Base-by-base conservation (phyloP, 2,797 vertebrate species). In the Tamandua tetradactyla region DNA sequence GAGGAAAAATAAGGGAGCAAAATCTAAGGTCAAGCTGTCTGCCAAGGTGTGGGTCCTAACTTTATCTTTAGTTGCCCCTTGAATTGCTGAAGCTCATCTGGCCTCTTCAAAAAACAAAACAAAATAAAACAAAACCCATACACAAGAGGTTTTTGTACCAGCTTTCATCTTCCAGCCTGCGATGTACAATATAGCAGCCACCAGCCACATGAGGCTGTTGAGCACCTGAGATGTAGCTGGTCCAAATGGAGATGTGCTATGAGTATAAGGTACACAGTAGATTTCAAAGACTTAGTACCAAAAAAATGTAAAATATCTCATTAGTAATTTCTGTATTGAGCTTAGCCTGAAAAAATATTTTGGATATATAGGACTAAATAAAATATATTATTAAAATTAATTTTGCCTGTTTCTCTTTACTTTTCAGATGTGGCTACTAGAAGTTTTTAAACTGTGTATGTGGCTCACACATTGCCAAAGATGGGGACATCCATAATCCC, bases 381-480 rank as follows among this genome's bases (percentile, higher is more conserved):
- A n/a, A 85, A 96, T 96, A 83, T 76, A 93, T 82, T 78, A 93
- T 83, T 94, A 84, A 42, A 91, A 89, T 89, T 90, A 52, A 92
- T 88, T 87, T 93, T 27, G 93, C 81, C 55, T 91, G 61, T 94
- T 94, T 92, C 49, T 59, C 44, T 78, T 72, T 72, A 62, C 35
- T 94, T 94, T 85, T 42, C 49, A 83, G 91, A 71, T 69, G 42
- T 86, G 66, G 47, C 93, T 95, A 66, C 74, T 88, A 87, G 75
- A 93, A 92, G 92, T 92, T 75, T 71, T 64, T 47, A 90, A 93
- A 76, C 59, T 71, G 66, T 69, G 1, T 79, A 62, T 49, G 59
- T 84, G 78, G 84, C 89, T 96, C 81, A 87, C 72, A 57, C 95
- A 84, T 91, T 44, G 95, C 95, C 94, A 71, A 96, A 94, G 95